These are phyloP conservation scores for Taenioides sp. DNA, from an alignment of 2,797 vertebrate genomes.

Conservation along the genomic window DNA sequence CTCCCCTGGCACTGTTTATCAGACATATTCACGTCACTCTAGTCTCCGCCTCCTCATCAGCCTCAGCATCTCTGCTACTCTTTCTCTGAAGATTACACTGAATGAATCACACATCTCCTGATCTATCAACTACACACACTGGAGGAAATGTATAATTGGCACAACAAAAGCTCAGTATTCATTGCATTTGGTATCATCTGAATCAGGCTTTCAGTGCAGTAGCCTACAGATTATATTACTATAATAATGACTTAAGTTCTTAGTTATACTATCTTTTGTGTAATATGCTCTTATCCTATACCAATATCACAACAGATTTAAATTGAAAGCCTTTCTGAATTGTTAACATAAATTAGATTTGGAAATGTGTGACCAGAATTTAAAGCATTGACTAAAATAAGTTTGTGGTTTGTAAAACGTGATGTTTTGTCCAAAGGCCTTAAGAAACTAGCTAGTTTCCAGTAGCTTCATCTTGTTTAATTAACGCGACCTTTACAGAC, in stretches of 20 bases:
- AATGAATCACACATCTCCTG: constrained; percentile 62
- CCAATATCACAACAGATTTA: not conserved
- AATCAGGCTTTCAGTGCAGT: not conserved
- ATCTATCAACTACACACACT: constrained; percentile 20
- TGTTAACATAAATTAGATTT: not conserved
- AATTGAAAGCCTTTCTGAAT: not conserved
- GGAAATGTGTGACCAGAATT: not conserved
- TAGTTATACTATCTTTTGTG: not conserved
- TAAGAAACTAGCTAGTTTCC: constrained; percentile 1
- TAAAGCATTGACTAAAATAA: not conserved
- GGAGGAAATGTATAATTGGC: constrained; percentile 6
- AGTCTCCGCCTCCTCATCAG: constrained; percentile 75
- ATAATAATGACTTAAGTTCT: no score
- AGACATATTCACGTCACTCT: constrained; percentile 79
- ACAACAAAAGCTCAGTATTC: not conserved
- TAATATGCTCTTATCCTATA: not conserved
- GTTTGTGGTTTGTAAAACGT: not conserved
- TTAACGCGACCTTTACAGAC: constrained; percentile 30
- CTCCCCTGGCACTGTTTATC: constrained; percentile 69
- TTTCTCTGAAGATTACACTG: constrained; percentile 62
- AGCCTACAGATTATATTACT: no score
- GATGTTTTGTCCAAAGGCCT: not conserved
- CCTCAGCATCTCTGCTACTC: constrained; percentile 72
- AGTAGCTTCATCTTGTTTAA: constrained; percentile 5
- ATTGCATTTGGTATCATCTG: not conserved